A percentile compares a stretch with the other conserved stretches of the same genome.
These are phyloP conservation scores for Drosophila quadrilineata DNA, from an alignment of 1,140 invertebrate genomes.

Conservation along the genomic window DNA sequence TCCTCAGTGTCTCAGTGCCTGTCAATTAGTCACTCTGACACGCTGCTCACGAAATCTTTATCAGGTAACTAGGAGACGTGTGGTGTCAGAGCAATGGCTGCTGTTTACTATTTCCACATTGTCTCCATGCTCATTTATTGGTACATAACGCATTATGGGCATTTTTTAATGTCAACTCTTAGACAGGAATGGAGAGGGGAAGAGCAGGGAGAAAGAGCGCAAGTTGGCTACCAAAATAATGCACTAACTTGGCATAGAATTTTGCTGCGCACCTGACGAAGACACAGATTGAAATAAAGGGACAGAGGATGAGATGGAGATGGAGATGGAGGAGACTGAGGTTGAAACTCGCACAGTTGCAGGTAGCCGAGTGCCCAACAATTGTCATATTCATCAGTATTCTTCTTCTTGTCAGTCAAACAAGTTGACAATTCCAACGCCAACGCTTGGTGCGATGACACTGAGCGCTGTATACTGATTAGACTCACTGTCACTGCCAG, in stretches of 20 bases:
- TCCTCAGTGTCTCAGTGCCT: constrained; percentile 24
- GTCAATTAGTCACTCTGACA: constrained; percentile 67
- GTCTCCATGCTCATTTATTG: constrained; percentile 61
- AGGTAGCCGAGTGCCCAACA: constrained; percentile 67
- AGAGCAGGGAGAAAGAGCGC: constrained; percentile 6
- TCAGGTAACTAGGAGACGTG: constrained; percentile 20
- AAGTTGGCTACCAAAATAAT: constrained; percentile 9
- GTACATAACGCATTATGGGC: constrained; percentile 64
- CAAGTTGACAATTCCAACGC: constrained; percentile 49
- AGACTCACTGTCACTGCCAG: constrained; percentile 13
- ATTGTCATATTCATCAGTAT: constrained; percentile 38
- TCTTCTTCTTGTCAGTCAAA: neutral
- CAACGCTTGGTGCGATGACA: constrained; percentile 28
- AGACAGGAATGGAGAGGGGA: neutral
- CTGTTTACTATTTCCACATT: constrained; percentile 68
- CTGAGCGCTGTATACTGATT: constrained; percentile 48
- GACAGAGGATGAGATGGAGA: too few relatives aligned
- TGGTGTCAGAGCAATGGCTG: neutral
- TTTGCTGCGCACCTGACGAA: constrained; percentile 6
- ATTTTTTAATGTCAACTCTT: constrained; percentile 73
- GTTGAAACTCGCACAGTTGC: constrained; percentile 68
- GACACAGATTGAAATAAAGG: too few relatives aligned
- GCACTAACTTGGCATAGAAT: constrained; percentile 19
- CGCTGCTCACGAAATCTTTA: constrained; percentile 46
- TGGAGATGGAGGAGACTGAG: neutral